Evolutionary conservation across 2,113 vertebrate genomes (phyloP).

Genomic region (Otus sunia): DNA sequence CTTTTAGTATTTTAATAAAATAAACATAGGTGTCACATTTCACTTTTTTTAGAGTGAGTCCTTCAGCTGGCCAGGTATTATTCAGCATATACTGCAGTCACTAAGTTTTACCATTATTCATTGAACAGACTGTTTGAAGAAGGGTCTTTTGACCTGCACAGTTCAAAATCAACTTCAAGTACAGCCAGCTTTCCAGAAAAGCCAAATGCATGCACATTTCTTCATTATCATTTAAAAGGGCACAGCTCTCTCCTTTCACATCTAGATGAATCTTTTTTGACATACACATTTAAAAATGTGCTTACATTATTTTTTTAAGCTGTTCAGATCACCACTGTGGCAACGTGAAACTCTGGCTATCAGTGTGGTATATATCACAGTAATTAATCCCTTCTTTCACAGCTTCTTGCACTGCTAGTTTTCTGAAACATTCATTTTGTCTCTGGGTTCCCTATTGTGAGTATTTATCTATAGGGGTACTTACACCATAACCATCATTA

Average conservation of each 20-base stretch:
- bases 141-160: not conserved
- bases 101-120: not conserved
- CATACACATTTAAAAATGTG: not conserved
- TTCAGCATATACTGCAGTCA: not conserved
- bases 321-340: not conserved
- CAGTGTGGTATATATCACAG: not conserved
- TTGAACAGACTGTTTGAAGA: not conserved
- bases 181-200: not conserved
- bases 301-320: not conserved
- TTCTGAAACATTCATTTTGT: slow-evolving; percentile 10
- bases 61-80: not conserved
- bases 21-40: not conserved
- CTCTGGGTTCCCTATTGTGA: not conserved
- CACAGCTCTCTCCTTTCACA: not conserved
- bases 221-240: not conserved
- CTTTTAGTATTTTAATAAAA: not conserved
- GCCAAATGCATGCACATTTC: not conserved
- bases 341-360: not conserved
- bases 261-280: not conserved
- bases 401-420: not conserved
- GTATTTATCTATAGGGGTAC: not conserved
- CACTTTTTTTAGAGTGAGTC: not conserved
- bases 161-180: not conserved
- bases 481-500: not conserved
- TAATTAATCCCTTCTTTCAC: slow-evolving; percentile 4